Evolutionary conservation across 2,797 vertebrate genomes (phyloP).

Genomic region (Leuciscus waleckii): DNA sequence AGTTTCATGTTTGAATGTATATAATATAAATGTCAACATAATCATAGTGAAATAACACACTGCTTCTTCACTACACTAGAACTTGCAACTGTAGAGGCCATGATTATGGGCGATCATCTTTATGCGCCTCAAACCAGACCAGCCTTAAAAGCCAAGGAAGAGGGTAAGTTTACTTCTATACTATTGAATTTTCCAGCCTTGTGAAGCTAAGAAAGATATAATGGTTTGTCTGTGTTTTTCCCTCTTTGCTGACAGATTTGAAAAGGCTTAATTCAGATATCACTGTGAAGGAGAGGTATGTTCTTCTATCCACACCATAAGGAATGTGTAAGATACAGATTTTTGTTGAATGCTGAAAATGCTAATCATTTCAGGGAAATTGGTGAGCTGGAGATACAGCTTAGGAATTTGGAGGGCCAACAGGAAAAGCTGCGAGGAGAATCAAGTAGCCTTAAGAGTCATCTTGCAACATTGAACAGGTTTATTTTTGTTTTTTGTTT

Average conservation of each 20-base stretch:
- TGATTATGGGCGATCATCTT: conserved; percentile 54
- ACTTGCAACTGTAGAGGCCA: conserved; percentile 67
- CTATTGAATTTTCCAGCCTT: neutral
- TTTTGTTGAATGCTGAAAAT: neutral
- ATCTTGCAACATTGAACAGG: conserved; percentile 64
- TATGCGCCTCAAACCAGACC: conserved; percentile 47
- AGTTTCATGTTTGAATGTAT: neutral
- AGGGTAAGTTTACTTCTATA: conserved; percentile 65
- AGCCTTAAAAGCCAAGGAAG: conserved; percentile 67
- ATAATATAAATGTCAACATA: neutral
- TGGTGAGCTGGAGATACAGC: conserved; percentile 69
- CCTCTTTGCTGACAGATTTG: conserved; percentile 63
- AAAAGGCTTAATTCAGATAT: conserved; percentile 64
- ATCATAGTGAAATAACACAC: conserved; percentile 1
- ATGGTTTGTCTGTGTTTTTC: neutral
- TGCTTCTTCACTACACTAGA: conserved; percentile 64
- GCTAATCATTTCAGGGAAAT: conserved; percentile 67
- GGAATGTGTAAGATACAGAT: neutral
- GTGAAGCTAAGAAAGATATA: neutral
- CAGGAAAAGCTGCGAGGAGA: conserved; percentile 67
- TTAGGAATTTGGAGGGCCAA: conserved; percentile 63
- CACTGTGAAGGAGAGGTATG: conserved; percentile 70
- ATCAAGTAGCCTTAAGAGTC: conserved; percentile 64
- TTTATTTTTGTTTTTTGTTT: conserved; percentile 55
- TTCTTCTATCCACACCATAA: conserved; percentile 12